Evolutionary conservation across 2,113 vertebrate species (phyloP).

Genomic region (Dromas ardeola): DNA sequence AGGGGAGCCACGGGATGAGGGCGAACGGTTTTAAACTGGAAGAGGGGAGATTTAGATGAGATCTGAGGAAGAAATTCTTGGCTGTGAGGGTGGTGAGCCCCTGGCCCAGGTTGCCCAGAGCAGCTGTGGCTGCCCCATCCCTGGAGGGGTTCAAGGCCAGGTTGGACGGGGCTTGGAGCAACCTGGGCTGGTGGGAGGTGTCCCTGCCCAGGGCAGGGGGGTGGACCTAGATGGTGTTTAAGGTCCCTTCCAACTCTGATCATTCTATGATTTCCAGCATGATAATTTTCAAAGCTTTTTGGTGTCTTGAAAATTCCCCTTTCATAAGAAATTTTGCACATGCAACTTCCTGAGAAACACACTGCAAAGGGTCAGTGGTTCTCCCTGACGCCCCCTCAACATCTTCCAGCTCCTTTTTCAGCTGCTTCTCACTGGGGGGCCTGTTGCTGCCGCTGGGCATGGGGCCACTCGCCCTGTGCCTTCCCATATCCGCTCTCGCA

Average conservation of each 20-base stretch:
- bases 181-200: too few relatives aligned
- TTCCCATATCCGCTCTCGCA: rapidly evolving
- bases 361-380: too few relatives aligned
- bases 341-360: neutral
- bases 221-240: neutral
- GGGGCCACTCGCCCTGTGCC: rapidly evolving
- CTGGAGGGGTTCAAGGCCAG: neutral
- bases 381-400: neutral
- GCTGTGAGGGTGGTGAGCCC: too few relatives aligned
- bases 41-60: too few relatives aligned
- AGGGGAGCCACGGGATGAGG: too few relatives aligned
- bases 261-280: rapidly evolving
- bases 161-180: too few relatives aligned
- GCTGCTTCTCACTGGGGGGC: neutral
- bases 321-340: rapidly evolving
- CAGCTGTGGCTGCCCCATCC: neutral
- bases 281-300: neutral
- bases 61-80: too few relatives aligned
- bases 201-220: neutral
- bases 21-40: too few relatives aligned
- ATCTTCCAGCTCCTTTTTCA: neutral
- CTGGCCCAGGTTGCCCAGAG: too few relatives aligned
- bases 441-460: rapidly evolving
- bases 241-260: neutral
- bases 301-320: neutral